A percentile compares a stretch with the other conserved stretches of the same genome.
These are phyloP conservation scores for Agrilus mali DNA, from an alignment of 2,888 invertebrate genomes.

Conservation along the genomic window DNA sequence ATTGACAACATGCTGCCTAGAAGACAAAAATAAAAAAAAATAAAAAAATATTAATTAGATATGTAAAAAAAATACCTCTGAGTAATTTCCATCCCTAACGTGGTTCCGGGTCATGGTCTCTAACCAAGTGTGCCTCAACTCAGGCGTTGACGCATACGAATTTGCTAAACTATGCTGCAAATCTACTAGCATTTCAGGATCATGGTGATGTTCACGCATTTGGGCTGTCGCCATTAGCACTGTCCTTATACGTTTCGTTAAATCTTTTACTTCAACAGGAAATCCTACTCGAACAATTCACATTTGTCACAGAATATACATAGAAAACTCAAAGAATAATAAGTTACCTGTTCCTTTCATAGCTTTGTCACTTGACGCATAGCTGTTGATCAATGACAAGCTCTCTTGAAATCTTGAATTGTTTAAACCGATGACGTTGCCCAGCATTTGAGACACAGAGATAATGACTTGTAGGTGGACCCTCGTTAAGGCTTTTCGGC, in stretches of 20 bases:
- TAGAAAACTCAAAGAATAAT: neutral
- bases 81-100: constrained; percentile 66
- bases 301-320: neutral
- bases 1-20: constrained; percentile 83
- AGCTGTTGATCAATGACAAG: constrained; percentile 82
- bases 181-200: constrained; percentile 85
- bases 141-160: constrained; percentile 89
- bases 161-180: constrained; percentile 85
- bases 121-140: constrained; percentile 90
- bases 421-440: constrained; percentile 80
- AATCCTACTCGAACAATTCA: constrained; percentile 42
- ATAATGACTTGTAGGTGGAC: constrained; percentile 92
- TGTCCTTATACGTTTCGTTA: constrained; percentile 85
- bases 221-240: constrained; percentile 91
- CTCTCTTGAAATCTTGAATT: constrained; percentile 93
- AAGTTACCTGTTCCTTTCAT: constrained; percentile 77
- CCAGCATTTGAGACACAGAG: constrained; percentile 87
- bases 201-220: constrained; percentile 79
- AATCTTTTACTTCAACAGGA: constrained; percentile 81
- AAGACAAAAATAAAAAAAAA: constrained; percentile 8
- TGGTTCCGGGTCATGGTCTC: constrained; percentile 86
- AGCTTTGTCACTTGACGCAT: constrained; percentile 83
- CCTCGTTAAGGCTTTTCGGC: constrained; percentile 70
- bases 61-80: constrained; percentile 51
- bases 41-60: constrained; percentile 2